Conservation (phyloP, 2,888 invertebrate genomes). For the Apamea crenata region DNA sequence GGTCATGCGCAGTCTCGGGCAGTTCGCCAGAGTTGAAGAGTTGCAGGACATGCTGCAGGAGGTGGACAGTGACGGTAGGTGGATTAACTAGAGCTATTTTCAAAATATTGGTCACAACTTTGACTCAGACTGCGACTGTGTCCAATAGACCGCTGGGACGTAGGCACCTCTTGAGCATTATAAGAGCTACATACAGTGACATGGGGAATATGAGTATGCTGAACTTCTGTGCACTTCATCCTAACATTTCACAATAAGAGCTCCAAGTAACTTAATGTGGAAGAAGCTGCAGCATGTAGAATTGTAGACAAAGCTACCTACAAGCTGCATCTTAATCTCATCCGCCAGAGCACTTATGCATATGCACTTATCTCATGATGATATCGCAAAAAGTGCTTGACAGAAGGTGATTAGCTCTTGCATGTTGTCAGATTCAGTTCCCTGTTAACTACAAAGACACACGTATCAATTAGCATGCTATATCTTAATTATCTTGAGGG, state of each 20-base stretch:
- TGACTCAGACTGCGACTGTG: background rate
- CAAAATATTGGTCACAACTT: background rate
- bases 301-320: background rate
- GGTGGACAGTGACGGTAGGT: conserved; percentile 94
- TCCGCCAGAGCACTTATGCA: background rate
- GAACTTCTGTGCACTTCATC: background rate
- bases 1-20: conserved; percentile 96
- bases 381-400: background rate
- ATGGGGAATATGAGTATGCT: background rate
- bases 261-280: background rate
- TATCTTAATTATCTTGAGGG: background rate
- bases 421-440: background rate
- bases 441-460: background rate
- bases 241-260: background rate
- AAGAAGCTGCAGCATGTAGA: background rate
- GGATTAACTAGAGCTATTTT: too few relatives aligned
- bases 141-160: background rate
- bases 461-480: background rate
- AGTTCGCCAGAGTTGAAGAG: conserved; percentile 96
- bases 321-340: background rate
- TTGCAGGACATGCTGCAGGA: conserved; percentile 96
- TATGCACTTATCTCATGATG: background rate
- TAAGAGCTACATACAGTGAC: background rate
- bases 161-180: background rate
- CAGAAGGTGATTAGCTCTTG: background rate